Evolutionary conservation across 2,888 invertebrate species (phyloP).

Genomic region (Amiota minor): DNA sequence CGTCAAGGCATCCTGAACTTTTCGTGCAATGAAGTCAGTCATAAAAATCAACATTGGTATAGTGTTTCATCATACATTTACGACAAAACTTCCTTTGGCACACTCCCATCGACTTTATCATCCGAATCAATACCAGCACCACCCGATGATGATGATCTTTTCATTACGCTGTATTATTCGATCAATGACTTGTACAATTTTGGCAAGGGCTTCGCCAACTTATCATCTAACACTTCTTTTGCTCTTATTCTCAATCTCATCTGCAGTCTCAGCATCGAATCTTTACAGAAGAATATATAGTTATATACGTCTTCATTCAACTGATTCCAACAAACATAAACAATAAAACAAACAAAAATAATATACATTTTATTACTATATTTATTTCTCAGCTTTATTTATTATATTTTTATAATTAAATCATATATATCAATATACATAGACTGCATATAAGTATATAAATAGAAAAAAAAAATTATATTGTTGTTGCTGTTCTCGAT

Average conservation of each 20-base stretch:
- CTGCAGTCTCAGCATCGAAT: constrained; percentile 95
- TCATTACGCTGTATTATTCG: constrained; percentile 97
- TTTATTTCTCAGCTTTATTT: no score
- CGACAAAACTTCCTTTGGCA: constrained; percentile 43
- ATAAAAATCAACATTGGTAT: constrained; percentile 91
- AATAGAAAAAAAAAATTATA: no score
- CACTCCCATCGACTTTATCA: constrained; percentile 74
- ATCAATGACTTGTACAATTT: constrained; percentile 90
- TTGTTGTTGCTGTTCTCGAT: no score
- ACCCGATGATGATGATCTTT: constrained; percentile 91
- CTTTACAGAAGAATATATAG: constrained; percentile 93
- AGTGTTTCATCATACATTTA: constrained; percentile 84
- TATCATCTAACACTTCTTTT: constrained; percentile 96
- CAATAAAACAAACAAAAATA: no score
- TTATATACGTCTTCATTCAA: constrained; percentile 97
- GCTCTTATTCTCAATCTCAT: constrained; percentile 98
- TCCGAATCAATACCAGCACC: no score
- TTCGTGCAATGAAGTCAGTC: constrained; percentile 93
- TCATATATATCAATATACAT: no score
- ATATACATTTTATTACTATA: no score
- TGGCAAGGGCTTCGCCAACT: constrained; percentile 95
- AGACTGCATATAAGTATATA: no score
- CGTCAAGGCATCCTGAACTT: constrained; percentile 93
- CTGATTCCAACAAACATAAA: constrained; percentile 84
- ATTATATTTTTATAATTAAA: no score